Percentiles rank a stretch among this genome's conserved stretches.
These are phyloP conservation scores for Halcyon senegalensis DNA, from an alignment of 2,113 vertebrate species.

Conservation along the genomic window DNA sequence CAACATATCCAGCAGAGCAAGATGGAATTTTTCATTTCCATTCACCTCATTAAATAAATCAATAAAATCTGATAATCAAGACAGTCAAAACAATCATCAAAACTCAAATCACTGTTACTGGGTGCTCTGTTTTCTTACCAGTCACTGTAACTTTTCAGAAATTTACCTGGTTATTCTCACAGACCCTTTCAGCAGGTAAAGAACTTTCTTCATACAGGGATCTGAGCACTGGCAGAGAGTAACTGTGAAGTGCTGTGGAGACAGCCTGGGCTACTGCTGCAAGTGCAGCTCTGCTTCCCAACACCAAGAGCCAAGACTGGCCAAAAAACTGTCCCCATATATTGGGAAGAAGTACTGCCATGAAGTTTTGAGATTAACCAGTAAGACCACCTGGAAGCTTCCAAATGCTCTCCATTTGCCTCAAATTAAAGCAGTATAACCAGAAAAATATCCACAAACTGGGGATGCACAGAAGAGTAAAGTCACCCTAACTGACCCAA, in stretches of 20 bases:
- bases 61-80: neutral
- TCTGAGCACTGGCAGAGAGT: accelerated
- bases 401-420: neutral
- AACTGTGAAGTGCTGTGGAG: neutral
- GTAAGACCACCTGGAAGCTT: neutral
- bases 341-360: neutral
- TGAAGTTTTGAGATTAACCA: neutral
- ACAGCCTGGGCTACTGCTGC: neutral
- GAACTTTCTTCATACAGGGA: neutral
- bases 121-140: neutral
- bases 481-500: neutral
- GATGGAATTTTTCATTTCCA: neutral
- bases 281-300: neutral
- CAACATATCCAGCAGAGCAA: neutral
- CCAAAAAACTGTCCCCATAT: neutral
- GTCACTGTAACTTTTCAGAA: neutral
- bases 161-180: neutral
- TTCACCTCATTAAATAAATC: neutral
- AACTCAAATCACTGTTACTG: neutral
- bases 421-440: neutral
- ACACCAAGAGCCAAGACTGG: neutral
- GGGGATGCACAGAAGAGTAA: neutral
- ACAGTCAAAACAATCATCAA: neutral
- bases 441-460: neutral
- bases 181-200: neutral